Evolutionary conservation across 1,140 invertebrate genomes (phyloP), one percentile per base, ranked within the genome.

Genomic region (Pogonus chalceus): DNA sequence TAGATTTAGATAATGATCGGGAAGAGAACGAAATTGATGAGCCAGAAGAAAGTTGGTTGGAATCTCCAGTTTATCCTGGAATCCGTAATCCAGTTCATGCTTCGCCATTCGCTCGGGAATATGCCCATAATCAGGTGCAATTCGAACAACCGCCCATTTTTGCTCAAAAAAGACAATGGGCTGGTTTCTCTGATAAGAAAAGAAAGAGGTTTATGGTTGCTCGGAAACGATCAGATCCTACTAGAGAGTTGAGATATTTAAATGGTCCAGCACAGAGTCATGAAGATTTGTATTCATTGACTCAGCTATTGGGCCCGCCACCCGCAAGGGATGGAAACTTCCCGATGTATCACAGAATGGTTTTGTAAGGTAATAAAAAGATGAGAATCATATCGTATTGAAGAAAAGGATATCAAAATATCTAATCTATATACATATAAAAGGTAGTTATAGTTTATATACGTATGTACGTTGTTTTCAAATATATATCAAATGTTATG

Each of bases 201-300:
- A 61, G 58, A 47, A 69, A 69, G 53, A 56, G 65, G 20, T 67
- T 67, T 46, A 64, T 64, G 61, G 62, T 65, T 22, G 53, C 62
- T 22, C 62, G 62, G 56, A 64, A 60, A 35, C 60, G 59, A 21
- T 57, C 58, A 18, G 67, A 69, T 46, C 66, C 67, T 2, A 66
- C 67, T 0, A 60, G 62, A 37, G 66, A 67, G 55, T 47, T 68
- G 39, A 56, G 66, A 35, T 67, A 65, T 49, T 49, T 69, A 35
- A 68, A 65, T 49, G 65, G 64, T 12, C 67, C 67, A 7, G 59
- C 56, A 37, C 60, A 62, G 35, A 63, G 63, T 47, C 60, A 62
- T 26, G 63, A 64, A 47, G 64, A 69, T 46, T 68, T 62, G 52
- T 64, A 69, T 49, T 65, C 64, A 1, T 50, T 69, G 9, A 62